Conservation (phyloP, 2,888 invertebrate genomes). For the Cryptus armator region DNA sequence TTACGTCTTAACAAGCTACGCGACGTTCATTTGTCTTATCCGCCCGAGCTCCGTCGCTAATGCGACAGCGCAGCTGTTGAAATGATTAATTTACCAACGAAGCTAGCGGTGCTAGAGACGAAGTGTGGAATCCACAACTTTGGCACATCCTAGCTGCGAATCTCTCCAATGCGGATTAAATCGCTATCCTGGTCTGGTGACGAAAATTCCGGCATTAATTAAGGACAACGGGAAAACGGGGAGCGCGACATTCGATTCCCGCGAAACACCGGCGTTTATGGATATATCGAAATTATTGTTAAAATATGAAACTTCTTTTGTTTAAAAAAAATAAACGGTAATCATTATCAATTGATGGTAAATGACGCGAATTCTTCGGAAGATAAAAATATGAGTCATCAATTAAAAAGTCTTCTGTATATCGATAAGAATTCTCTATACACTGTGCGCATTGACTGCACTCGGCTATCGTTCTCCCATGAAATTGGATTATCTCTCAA, state of each 20-base stretch:
- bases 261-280: neutral
- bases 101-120: conserved; percentile 37
- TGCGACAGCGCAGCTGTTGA: conserved; percentile 84
- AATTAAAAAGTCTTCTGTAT: conserved; percentile 41
- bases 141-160: conserved; percentile 15
- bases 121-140: conserved; percentile 32
- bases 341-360: neutral
- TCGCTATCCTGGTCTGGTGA: conserved; percentile 1
- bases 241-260: conserved; percentile 1
- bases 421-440: conserved; percentile 65
- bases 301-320: too few relatives aligned
- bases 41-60: conserved; percentile 80
- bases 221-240: conserved; percentile 39
- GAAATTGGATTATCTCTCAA: conserved; percentile 77
- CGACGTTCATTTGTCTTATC: conserved; percentile 85
- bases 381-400: neutral
- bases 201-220: conserved; percentile 18
- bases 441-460: neutral
- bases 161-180: conserved; percentile 2
- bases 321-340: too few relatives aligned
- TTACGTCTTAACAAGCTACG: conserved; percentile 84
- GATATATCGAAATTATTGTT: neutral
- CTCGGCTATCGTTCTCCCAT: conserved; percentile 36
- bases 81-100: conserved; percentile 83
- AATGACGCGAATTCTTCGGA: neutral